phyloP scores from a whole-genome alignment of 2,113 vertebrate genomes.

The Cavia aperea region DNA sequence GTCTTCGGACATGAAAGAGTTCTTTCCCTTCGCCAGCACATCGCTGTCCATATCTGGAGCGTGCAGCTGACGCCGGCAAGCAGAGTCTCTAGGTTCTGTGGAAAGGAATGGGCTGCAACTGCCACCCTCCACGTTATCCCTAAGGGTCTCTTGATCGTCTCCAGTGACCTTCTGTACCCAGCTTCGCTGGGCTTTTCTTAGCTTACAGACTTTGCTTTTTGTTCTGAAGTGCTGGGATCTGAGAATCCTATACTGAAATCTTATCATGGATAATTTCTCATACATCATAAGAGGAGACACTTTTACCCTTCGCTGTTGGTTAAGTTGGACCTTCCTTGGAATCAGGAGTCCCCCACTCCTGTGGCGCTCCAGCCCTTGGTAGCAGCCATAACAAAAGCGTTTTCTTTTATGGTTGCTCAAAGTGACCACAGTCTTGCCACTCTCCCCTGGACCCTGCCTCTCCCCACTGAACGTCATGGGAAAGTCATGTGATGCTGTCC shows the following conservation, averaged over 20 bases:
- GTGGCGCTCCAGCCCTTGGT: conserved; percentile 67
- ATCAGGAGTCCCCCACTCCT: conserved; percentile 70
- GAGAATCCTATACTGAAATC: conserved; percentile 76
- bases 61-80: conserved; percentile 60
- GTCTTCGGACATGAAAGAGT: conserved; percentile 53
- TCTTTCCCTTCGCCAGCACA: conserved; percentile 67
- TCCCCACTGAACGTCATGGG: conserved; percentile 63
- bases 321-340: conserved; percentile 74
- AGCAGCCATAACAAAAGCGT: conserved; percentile 74
- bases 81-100: conserved; percentile 68
- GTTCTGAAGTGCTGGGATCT: conserved; percentile 76
- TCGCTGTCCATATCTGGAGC: conserved; percentile 80
- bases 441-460: conserved; percentile 65
- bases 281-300: conserved; percentile 81
- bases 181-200: conserved; percentile 74
- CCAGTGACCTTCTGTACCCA: conserved; percentile 74
- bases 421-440: conserved; percentile 64
- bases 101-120: conserved; percentile 65
- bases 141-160: conserved; percentile 70
- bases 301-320: conserved; percentile 75
- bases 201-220: conserved; percentile 76
- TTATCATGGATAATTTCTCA: conserved; percentile 82
- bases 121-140: conserved; percentile 61
- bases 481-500: conserved; percentile 55
- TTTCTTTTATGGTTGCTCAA: conserved; percentile 74